Evolutionary conservation across 2,797 vertebrate genomes (phyloP), one percentile per base, ranked within the genome.

Genomic region (Muraenolepis orangiensis): DNA sequence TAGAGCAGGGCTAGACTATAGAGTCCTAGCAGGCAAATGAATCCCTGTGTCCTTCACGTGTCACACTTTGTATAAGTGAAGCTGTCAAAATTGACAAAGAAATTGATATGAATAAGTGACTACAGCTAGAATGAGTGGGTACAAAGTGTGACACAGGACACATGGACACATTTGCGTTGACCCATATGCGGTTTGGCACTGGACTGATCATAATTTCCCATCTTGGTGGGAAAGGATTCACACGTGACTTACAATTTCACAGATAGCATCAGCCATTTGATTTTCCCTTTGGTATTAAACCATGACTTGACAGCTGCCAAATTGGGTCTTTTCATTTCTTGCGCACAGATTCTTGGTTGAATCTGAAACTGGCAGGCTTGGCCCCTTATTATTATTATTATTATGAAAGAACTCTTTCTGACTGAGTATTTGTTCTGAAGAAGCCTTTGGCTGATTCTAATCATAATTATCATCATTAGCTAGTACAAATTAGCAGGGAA

Each of bases 201-300:
- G 4, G 16, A 69, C 20, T 70, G 32, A 11, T 18, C 68, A 38
- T 32, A 8, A 14, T 74, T 77, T 80, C 68, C 23, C 3, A 64
- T 64, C n/a, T 26, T 28, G 57, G 57, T 64, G 7, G 11, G 82
- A 66, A 46, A 76, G 66, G 38, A 80, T 70, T 74, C 64, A 74
- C 71, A 78, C 13, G 42, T 34, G 30, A 2, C 42, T 70, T 70
- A 72, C 73, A 74, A 66, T 81, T 46, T 70, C 72, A 30, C 2
- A 77, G 76, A 88, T 77, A 80, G 77, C 32, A 70, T 81, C 73
- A 30, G 40, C n/a, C 40, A 67, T 7, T 16, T 68, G 66, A 74
- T 46, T 46, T 46, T 46, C 40, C 40, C 40, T 46, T 6, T 1
- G 51, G 34, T n/a, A 34, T 80, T 77, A 73, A 68, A 69, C 46